Base-by-base conservation (phyloP, 1,140 invertebrate species). In the Camponotus pennsylvanicus region DNA sequence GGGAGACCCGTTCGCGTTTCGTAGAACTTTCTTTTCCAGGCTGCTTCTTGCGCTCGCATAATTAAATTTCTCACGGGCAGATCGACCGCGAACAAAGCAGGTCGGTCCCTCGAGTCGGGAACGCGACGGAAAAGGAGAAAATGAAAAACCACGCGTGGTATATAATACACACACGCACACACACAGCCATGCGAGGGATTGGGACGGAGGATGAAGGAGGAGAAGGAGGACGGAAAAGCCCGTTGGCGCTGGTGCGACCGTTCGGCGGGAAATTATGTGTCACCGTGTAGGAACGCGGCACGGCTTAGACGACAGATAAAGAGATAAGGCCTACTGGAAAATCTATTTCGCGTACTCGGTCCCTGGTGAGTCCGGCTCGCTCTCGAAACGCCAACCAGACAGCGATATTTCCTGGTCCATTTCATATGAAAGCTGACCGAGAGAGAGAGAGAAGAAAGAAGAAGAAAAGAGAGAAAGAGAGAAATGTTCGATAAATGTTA, bases 191-290 rank as follows among this genome's bases (percentile, higher is more conserved):
- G 6, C 4, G 8, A 37, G 78, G 3, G 18, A 49, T 52, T 52
- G 49, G 49, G 49, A 15, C 3, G 15, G 13, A 27, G 9, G 18
- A 27, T 2, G 40, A 32, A 15, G n/a, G 18, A 21, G n/a, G 1
- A 6, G 57, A 34, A 2, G 45, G 37, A 13, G 77, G 13, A 4
- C 63, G 40, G 52, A 83, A 87, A 87, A 73, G 71, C 40, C 55
- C 71, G 82, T 45, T 59, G 79, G 69, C 70, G 67, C n/a, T 85
- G 70, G 67, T 15, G 63, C 52, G 66, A 70, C 64, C 76, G 69
- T 80, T 78, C 85, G 61, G 69, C 70, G 85, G 71, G 87, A 89
- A 89, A 89, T 89, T 89, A 76, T 88, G 78, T 87, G 87, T 89
- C 87, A 90, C 79, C 69, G 80, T 79, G 63, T 59, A 89, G 89